Evolutionary conservation across 2,888 invertebrate genomes (phyloP), one percentile per base, ranked within the genome.

Genomic region (Euphydryas editha): DNA sequence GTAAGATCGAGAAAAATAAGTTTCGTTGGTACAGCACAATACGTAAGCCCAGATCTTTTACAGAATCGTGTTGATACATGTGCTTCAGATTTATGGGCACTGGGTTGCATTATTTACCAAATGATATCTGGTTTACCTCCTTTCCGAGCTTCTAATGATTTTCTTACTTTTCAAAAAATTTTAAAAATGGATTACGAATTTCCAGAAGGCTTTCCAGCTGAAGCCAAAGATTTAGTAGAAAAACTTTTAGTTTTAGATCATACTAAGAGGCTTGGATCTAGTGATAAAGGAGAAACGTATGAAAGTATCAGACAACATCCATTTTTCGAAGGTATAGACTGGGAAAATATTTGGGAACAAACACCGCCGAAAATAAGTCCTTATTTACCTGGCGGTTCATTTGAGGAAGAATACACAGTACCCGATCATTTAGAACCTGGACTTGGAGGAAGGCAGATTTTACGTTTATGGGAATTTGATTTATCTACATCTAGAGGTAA

Each of bases 1-100:
- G 88, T 90, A 65, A 90, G 93, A 63, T 91, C 93, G 74, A 93
- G 97, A 68, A 94, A 94, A 77, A 96, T 96, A 79, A 97, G 97
- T 85, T 99, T 99, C 88, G 99, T 99, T 15, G 99, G 99, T 59
- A 99, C 99, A 13, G 99, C 99, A 2, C 99, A 99, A 85, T 99
- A 99, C 87, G 99, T 99, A 0, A 99, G 99, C 65, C 99, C 99
- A 2, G 99, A 99, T 92, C 94, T 99, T 70, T 93, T 99, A 59
- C 96, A 95, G 68, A 96, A 97, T 81, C 95, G 96, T 68, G 95
- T 95, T 2, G 95, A 96, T 61, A 95, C 95, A 57, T 94, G 94
- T 63, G 95, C 97, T 49, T 97, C 97, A 15, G 99, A 99, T 90
- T 93, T 99, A 65, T 99, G 99, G 99, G 99, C 99, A 0, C 93